Conservation (phyloP, 2,888 invertebrate genomes). For the Terebella lapidaria region DNA sequence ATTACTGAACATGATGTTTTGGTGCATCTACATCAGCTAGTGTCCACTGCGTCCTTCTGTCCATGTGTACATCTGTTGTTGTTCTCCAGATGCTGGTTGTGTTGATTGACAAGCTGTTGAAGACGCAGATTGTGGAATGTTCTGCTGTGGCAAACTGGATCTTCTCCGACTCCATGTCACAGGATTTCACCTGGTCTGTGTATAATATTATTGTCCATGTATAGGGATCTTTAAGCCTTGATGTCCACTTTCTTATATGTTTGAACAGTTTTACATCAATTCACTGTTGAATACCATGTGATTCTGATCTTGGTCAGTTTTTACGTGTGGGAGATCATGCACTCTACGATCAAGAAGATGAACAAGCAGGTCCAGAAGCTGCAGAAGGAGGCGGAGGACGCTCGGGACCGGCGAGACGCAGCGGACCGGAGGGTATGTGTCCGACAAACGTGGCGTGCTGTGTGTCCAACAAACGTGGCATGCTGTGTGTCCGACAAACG, state of each 20-base stretch:
- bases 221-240: background rate
- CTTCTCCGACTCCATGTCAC: conserved; percentile 88
- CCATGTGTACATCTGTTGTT: too few species aligned
- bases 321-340: conserved; percentile 94
- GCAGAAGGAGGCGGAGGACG: conserved; percentile 70
- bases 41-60: too few species aligned
- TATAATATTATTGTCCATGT: too few species aligned
- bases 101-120: conserved; percentile 91
- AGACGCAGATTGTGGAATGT: conserved; percentile 94
- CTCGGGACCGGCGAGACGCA: conserved; percentile 75
- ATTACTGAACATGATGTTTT: too few species aligned
- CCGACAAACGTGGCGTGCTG: background rate
- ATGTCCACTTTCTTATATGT: background rate
- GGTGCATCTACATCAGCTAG: too few species aligned
- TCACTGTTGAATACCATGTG: too few species aligned
- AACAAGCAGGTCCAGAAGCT: conserved; percentile 87
- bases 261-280: too few species aligned
- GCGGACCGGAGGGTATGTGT: conserved; percentile 39
- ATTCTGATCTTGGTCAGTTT: conserved; percentile 61
- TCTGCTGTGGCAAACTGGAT: conserved; percentile 97
- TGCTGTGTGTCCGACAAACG: too few species aligned
- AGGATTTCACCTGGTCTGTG: conserved; percentile 73
- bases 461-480: too few species aligned
- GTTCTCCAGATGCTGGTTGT: conserved; percentile 96
- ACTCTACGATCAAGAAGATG: conserved; percentile 93